These are phyloP conservation scores for Ridgeia piscesae DNA, from an alignment of 1,140 invertebrate genomes.

Conservation along the genomic window DNA sequence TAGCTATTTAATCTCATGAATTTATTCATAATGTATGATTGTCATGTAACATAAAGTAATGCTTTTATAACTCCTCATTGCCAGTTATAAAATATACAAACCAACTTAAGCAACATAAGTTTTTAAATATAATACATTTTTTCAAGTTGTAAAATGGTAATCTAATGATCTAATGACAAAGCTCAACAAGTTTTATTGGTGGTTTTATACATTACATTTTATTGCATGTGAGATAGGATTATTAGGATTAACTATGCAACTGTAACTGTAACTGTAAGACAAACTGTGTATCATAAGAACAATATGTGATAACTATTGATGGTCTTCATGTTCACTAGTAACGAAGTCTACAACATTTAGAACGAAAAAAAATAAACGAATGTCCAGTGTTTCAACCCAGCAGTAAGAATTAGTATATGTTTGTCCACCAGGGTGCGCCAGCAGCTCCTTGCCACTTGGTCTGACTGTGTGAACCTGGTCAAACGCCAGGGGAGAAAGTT, in stretches of 20 bases:
- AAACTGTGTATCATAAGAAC: not conserved
- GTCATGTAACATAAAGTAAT: not conserved
- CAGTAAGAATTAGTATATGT: not conserved
- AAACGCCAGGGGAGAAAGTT: not conserved
- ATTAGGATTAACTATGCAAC: too few species aligned
- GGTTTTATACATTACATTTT: not conserved
- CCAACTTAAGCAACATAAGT: not conserved
- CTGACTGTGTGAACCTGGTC: not conserved
- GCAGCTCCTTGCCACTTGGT: conserved; percentile 7
- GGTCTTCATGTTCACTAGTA: not conserved
- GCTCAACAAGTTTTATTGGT: not conserved
- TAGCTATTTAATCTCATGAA: not conserved
- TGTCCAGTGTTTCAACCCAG: not conserved
- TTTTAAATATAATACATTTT: not conserved
- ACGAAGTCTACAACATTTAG: not conserved
- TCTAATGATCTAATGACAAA: not conserved
- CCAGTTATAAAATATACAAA: not conserved
- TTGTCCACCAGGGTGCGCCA: conserved; percentile 17
- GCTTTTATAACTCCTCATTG: not conserved
- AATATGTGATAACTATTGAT: not conserved
- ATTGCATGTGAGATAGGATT: too few species aligned
- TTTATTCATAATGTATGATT: not conserved
- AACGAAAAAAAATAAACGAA: not conserved
- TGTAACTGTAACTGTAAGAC: not conserved
- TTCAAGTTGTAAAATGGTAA: not conserved